Conservation (phyloP, 2,888 invertebrate species). For the Drosophila affinis region DNA sequence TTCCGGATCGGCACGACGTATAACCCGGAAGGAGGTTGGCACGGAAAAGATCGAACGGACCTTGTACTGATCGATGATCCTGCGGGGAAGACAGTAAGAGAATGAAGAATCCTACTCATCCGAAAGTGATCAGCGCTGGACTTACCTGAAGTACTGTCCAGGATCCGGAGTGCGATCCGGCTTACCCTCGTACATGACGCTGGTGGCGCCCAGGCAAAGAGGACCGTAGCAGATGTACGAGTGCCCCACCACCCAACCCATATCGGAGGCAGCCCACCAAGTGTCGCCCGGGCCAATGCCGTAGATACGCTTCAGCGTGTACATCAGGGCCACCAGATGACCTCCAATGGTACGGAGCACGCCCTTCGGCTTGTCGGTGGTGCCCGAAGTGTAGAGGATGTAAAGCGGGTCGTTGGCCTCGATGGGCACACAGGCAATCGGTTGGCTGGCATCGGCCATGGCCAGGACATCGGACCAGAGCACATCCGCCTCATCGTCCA, state of each 20-base stretch:
- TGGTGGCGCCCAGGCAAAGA: conserved; percentile 90
- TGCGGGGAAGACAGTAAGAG: conserved; percentile 76
- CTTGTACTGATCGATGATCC: conserved; percentile 93
- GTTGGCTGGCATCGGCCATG: conserved; percentile 82
- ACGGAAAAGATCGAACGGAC: conserved; percentile 94
- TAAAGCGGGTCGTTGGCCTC: conserved; percentile 96
- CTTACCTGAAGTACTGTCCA: conserved; percentile 93
- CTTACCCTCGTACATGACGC: conserved; percentile 95
- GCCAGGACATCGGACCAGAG: conserved; percentile 90
- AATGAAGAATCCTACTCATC: no score
- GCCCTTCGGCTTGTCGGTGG: conserved; percentile 90
- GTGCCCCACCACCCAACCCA: conserved; percentile 96
- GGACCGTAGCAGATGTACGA: conserved; percentile 98
- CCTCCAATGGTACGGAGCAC: conserved; percentile 94
- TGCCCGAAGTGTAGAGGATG: conserved; percentile 95
- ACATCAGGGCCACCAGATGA: conserved; percentile 93
- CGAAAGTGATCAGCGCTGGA: not conserved
- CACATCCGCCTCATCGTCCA: conserved; percentile 88
- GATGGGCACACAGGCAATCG: conserved; percentile 92
- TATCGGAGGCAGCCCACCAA: conserved; percentile 92
- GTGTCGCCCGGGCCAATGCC: conserved; percentile 92
- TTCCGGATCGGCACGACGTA: conserved; percentile 92
- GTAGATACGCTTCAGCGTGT: conserved; percentile 93
- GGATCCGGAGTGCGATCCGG: conserved; percentile 97
- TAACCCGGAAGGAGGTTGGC: conserved; percentile 93